Evolutionary conservation across 2,113 vertebrate genomes (phyloP), one percentile per base, ranked within the genome.

Genomic region (Sphyrna mokarran): DNA sequence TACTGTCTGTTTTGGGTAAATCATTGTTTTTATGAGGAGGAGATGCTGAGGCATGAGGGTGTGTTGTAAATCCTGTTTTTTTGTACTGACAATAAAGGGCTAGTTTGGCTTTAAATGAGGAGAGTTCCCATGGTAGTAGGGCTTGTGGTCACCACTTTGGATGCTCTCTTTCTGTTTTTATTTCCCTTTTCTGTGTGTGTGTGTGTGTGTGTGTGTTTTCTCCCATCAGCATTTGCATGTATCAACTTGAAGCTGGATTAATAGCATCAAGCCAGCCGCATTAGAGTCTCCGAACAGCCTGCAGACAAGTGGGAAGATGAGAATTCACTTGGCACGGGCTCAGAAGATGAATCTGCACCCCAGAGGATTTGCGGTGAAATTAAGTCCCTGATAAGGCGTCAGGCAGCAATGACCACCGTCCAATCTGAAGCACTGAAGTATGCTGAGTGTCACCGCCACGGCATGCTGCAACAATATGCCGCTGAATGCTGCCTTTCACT

Each of bases 331-430:
- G 97, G 97, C 96, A 97, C 96, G 96, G 96, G 96, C 96, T 97
- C 97, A 97, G 97, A 97, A 97, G 97, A 97, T 97, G 97, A 97
- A 97, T 96, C 96, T 97, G 96, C 96, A 96, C 97, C 43, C 96
- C 96, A 96, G 96, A 96, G 97, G 97, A 97, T 96, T 69, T 96
- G 96, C 96, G 96, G 96, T 96, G 97, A 97, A 97, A 96, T 97
- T 69, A 94, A 69, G 29, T 69, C 91, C 63, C 63, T 69, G 91
- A 69, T 94, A 94, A 94, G 66, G 91, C 91, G 63, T 94, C 91
- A 94, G 91, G 22, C 63, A 94, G 91, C 63, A 69, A 26, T 94
- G 94, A 95, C 94, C 94, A 72, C 66, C 66, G 13, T 72, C 66
- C 66, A 72, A 26, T 95, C 37, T 72, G 37, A 72, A n/a, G 37